These are phyloP conservation scores for Calycopis cecrops DNA, from an alignment of 1,140 invertebrate genomes.

Conservation along the genomic window DNA sequence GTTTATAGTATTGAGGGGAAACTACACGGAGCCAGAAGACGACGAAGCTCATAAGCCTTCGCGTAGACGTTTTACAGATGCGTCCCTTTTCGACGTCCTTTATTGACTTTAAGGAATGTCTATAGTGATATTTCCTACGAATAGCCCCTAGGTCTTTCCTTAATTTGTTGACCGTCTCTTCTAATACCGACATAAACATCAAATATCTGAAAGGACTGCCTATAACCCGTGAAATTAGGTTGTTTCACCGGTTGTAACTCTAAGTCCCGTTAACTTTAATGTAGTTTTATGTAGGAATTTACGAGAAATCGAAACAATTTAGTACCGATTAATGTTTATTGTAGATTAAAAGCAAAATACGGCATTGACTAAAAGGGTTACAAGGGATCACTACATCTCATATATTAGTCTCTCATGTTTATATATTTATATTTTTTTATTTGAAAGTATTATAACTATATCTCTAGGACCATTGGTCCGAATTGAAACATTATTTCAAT, in stretches of 20 bases:
- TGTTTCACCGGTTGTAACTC: constrained; percentile 34
- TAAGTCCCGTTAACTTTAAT: constrained; percentile 37
- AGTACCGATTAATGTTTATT: constrained; percentile 5
- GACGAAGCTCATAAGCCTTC: too few relatives aligned
- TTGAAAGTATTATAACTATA: too few relatives aligned
- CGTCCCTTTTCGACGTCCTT: too few relatives aligned
- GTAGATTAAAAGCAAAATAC: constrained; percentile 3
- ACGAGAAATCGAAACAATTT: constrained; percentile 21
- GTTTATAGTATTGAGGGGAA: too few relatives aligned
- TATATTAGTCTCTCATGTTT: background rate
- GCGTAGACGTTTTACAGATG: too few relatives aligned
- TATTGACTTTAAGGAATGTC: too few relatives aligned
- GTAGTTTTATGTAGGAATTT: constrained; percentile 32
- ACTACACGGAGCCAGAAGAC: too few relatives aligned
- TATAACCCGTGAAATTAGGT: constrained; percentile 52
- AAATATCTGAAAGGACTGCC: constrained; percentile 44
- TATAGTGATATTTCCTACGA: constrained; percentile 19
- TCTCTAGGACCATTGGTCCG: too few relatives aligned
- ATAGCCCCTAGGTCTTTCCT: constrained; percentile 35
- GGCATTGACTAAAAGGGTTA: constrained; percentile 8
- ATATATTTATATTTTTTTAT: background rate
- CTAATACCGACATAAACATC: constrained; percentile 48
- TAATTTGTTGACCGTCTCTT: constrained; percentile 57
- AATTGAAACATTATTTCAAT: too few relatives aligned
- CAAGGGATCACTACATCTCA: background rate